phyloP scores from a whole-genome alignment of 1,140 invertebrate genomes.

The Ceratosolen fusciceps region DNA sequence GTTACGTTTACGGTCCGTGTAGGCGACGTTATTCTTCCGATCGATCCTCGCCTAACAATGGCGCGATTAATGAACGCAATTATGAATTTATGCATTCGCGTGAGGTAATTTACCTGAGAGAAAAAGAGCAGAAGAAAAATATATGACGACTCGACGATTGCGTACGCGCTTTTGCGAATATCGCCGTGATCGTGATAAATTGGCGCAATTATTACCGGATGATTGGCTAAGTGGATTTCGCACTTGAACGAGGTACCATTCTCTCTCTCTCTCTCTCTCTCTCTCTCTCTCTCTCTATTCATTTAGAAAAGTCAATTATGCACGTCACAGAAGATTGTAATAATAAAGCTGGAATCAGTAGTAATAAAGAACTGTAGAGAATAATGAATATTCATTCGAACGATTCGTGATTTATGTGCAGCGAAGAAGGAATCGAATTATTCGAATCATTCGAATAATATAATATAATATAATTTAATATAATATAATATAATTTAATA shows the following conservation, averaged over 20 bases:
- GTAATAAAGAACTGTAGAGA: background rate
- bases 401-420: background rate
- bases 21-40: background rate
- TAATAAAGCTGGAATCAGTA: no score
- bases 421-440: background rate
- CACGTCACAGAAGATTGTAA: no score
- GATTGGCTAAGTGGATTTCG: background rate
- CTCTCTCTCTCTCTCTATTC: no score
- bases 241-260: background rate
- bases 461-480: no score
- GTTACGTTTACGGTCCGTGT: no score
- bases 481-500: no score
- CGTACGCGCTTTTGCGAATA: background rate
- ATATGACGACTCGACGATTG: background rate
- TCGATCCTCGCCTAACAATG: constrained; percentile 2
- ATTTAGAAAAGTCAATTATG: background rate
- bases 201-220: background rate
- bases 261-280: no score
- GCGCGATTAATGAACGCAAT: constrained; percentile 19
- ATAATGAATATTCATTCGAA: no score
- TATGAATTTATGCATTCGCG: constrained; percentile 16
- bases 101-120: background rate
- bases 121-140: background rate
- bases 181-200: constrained; percentile 2
- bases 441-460: no score